Evolutionary conservation across 1,140 invertebrate genomes (phyloP), one percentile per base, ranked within the genome.

Genomic region (Maconellicoccus hirsutus): DNA sequence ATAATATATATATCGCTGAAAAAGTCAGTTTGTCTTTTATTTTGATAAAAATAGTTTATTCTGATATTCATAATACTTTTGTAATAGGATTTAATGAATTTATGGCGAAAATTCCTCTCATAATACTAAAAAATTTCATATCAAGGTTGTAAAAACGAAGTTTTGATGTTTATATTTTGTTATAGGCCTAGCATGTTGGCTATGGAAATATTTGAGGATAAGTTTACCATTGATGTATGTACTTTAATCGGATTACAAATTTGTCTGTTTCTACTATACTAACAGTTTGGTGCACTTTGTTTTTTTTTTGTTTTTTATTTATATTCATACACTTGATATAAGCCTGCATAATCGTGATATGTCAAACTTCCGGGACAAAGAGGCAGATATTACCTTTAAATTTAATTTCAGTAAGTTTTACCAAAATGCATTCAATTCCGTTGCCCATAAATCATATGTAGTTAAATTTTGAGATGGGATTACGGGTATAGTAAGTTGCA

Each of bases 61-160:
- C n/a, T 52, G 6, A 52, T 8, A 52, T 52, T 52, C 16, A 19
- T 52, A 52, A 52, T 52, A 52, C 42, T 19, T 3, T 16, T 52
- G n/a, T 52, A 52, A 52, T 52, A 52, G 42, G 42, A 52, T 52
- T 52, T 52, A 52, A 52, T 52, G 42, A 52, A 52, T 52, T 52
- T 52, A 52, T 52, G 42, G 42, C 10, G 42, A 19, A 52, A 52
- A 52, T 16, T 6, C 16, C 29, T 33, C 29, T 33, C 16, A 19
- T 52, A 16, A 52, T n/a, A n/a, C n/a, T n/a, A 52, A 52, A 52
- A 52, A 52, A 52, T 52, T 52, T 16, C n/a, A 4, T 52, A 16
- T 52, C n/a, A 52, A 52, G 29, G n/a, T 16, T 6, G 10, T 19
- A 16, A 52, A 52, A 52, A 16, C 42, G 3, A 19, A 52, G n/a